A percentile compares a stretch with the other conserved stretches of the same genome.
Evolutionary conservation across 1,140 invertebrate genomes (phyloP).

Genomic region (Camponotus vicinus): DNA sequence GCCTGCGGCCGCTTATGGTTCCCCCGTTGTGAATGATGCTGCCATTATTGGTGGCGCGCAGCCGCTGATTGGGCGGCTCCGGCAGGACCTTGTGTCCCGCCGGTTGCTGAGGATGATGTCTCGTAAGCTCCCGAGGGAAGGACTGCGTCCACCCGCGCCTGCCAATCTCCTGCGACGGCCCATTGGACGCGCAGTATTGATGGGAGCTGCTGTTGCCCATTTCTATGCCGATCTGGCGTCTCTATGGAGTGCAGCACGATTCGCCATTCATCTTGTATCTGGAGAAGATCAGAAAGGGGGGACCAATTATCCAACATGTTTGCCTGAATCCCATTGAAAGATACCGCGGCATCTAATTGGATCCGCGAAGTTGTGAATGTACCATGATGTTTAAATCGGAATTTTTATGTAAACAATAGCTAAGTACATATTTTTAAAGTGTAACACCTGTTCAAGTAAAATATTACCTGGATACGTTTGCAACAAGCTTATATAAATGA

Average conservation of each 20-base stretch:
- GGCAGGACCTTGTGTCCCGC: conserved; percentile 90
- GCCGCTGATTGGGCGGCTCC: conserved; percentile 87
- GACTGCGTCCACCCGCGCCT: conserved; percentile 84
- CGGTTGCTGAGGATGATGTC: conserved; percentile 77
- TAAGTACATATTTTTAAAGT: conserved; percentile 1
- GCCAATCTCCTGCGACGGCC: conserved; percentile 69
- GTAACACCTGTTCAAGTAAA: neutral
- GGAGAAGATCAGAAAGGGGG: conserved; percentile 48
- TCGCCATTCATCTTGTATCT: conserved; percentile 71
- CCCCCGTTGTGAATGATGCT: conserved; percentile 92
- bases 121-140: conserved; percentile 83
- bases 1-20: conserved; percentile 90
- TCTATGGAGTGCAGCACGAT: conserved; percentile 54
- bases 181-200: conserved; percentile 69
- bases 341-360: conserved; percentile 41
- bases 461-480: neutral
- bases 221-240: conserved; percentile 61
- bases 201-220: conserved; percentile 80
- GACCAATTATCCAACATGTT: conserved; percentile 50
- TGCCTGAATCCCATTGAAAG: conserved; percentile 29
- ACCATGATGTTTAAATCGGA: neutral
- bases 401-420: conserved; percentile 24
- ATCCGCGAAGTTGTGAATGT: conserved; percentile 13
- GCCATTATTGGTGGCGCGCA: conserved; percentile 92
- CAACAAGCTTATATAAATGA: conserved; percentile 5